Evolutionary conservation across 2,113 vertebrate species (phyloP), one percentile per base, ranked within the genome.

Genomic region (Hippolais icterina): DNA sequence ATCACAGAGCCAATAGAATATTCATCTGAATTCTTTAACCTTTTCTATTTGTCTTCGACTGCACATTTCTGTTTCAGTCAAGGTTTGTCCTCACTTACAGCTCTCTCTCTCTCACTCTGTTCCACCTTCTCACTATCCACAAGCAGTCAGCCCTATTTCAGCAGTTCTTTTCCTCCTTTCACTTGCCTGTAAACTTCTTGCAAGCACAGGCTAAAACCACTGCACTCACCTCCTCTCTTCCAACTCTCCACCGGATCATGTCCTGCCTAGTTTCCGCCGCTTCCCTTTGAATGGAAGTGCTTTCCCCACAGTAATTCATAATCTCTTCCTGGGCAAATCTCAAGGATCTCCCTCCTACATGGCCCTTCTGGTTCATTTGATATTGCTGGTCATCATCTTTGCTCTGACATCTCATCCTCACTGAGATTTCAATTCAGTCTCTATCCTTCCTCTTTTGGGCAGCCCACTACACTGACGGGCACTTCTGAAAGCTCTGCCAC

Each of bases 391-490:
- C 64, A 46, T 68, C 17, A 19, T 20, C 23, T n/a, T 47, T 61
- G 18, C 42, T 87, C 46, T 69, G 74, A 79, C 25, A 44, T n/a
- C 37, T 76, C 74, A 23, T 46, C 18, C n/a, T 79, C 20, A 2
- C 35, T 15, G 28, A 75, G 14, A 33, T 82, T 79, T 72, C 46
- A 59, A 14, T 59, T 24, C 15, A 42, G 18, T 49, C 52, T 47
- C 23, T 37, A 1, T 35, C 84, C 25, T 85, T 71, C 44, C 44
- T 56, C 5, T n/a, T 54, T 23, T 60, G 47, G 25, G 27, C 33
- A 86, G 41, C 15, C 29, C 15, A 5, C 5, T 0, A 0, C 21
- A 41, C 2, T 6, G 4, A 15, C 9, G 7, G 33, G 4, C 11
- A 27, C 8, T 78, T 75, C 50, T 31, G 57, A 91, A 82, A 87